phyloP scores from a whole-genome alignment of 2,113 vertebrate genomes.

The Columbina picui region DNA sequence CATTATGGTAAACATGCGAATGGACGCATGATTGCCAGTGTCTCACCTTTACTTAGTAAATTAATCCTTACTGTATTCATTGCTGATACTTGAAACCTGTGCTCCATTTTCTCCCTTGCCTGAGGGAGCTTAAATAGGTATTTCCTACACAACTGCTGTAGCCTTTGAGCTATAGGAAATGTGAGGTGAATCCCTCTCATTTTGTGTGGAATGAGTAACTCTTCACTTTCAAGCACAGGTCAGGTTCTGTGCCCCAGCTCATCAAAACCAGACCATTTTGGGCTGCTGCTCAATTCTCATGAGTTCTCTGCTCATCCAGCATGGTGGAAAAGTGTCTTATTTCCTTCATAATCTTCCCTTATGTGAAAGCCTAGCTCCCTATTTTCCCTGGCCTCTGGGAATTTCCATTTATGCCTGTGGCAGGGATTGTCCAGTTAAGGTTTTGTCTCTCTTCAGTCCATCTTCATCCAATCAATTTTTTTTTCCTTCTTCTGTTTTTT shows the following conservation, averaged over 20 bases:
- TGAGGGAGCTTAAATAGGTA: neutral
- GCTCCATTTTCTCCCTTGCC: neutral
- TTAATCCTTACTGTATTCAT: neutral
- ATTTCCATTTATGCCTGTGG: neutral
- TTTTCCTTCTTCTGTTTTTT: neutral
- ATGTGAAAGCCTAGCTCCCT: neutral
- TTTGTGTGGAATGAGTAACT: neutral
- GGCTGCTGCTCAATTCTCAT: neutral
- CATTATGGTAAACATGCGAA: accelerated
- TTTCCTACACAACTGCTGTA: neutral
- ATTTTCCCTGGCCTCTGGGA: neutral
- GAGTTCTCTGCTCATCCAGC: neutral
- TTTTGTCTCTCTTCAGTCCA: neutral
- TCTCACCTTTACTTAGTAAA: neutral
- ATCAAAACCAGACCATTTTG: neutral
- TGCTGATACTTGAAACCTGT: neutral
- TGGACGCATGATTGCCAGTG: neutral
- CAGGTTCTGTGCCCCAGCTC: neutral
- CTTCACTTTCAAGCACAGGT: neutral
- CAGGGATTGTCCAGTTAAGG: neutral
- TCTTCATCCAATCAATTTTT: neutral
- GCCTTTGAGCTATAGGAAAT: neutral
- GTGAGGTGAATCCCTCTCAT: neutral
- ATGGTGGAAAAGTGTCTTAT: neutral
- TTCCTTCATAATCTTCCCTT: neutral